Evolutionary conservation across 37 sponge, comb jelly and placozoan species (phyloP), one percentile per base, ranked within the genome.

Genomic region (Oopsacas minuta): DNA sequence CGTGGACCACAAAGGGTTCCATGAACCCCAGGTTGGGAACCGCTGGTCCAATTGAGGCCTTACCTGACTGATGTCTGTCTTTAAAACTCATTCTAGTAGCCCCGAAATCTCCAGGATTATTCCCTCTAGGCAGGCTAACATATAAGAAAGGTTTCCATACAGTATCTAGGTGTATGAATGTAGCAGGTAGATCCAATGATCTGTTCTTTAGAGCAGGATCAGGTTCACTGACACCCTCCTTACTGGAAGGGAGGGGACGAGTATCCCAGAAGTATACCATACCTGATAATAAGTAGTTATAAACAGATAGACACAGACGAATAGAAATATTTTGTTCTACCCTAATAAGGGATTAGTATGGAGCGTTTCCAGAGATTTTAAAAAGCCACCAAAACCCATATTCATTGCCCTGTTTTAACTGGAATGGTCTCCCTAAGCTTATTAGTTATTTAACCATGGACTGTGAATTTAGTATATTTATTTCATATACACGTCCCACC

Each of bases 241-340:
- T 85, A 12, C 75, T 61, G 22, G 75, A 61, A 3, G 86, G 49
- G 0, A 84, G 89, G 8, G 89, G 92, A 35, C 99, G 38, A 30
- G 85, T 90, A 52, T 97, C 99, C 99, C 99, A 97, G 82, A 94
- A 88, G 22, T 89, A 93, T 52, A n/a, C 90, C 88, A 52, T 52
- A 49, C 37, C 93, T 92, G 39, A 52, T 1, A 34, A 1, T 37
- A 37, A 38, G 51, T n/a, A 0, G 25, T 3, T 23, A 5, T 34
- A 34, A 23, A 0, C 30, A 83, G 83, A n/a, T n/a, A n/a, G n/a
- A n/a, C n/a, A n/a, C n/a, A n/a, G n/a, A n/a, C n/a, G n/a, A n/a
- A n/a, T n/a, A n/a, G n/a, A n/a, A n/a, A n/a, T n/a, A n/a, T n/a
- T n/a, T n/a, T n/a, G n/a, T n/a, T n/a, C n/a, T n/a, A n/a, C n/a